Conservation (phyloP, 2,113 vertebrate species). For the Zeus faber region DNA sequence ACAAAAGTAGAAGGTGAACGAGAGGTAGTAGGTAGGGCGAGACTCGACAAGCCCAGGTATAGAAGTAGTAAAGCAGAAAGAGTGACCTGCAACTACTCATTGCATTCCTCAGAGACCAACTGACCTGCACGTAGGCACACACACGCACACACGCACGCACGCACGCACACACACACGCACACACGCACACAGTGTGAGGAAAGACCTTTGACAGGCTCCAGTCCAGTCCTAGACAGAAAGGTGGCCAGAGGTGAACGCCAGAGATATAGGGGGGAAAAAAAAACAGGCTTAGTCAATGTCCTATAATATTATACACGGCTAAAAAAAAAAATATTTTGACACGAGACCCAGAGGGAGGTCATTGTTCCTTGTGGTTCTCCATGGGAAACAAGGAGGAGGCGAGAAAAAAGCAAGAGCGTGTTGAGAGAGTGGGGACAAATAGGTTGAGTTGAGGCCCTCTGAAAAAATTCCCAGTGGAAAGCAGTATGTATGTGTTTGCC, state of each 20-base stretch:
- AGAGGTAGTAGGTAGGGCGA: constrained; percentile 27
- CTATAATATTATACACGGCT: constrained; percentile 33
- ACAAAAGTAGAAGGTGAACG: constrained; percentile 9
- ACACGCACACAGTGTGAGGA: constrained; percentile 41
- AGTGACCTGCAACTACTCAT: constrained; percentile 50
- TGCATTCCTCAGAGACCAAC: constrained; percentile 45
- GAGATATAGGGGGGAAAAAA: constrained; percentile 29
- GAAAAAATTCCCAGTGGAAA: constrained; percentile 50
- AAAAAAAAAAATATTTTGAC: constrained; percentile 34
- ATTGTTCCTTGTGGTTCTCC: constrained; percentile 22
- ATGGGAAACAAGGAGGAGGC: constrained; percentile 54
- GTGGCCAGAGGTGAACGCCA: constrained; percentile 21
- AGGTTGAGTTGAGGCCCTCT: constrained; percentile 30
- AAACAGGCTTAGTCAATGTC: constrained; percentile 28
- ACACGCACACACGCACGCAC: constrained; percentile 38
- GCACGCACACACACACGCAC: constrained; percentile 32
- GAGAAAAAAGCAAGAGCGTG: too few species aligned
- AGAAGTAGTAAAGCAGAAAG: constrained; percentile 56
- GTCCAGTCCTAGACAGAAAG: constrained; percentile 38
- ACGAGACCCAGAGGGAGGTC: constrained; percentile 40
- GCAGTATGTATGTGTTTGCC: constrained; percentile 46
- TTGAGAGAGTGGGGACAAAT: constrained; percentile 36
- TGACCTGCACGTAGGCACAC: constrained; percentile 20
- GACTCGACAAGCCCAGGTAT: constrained; percentile 54
- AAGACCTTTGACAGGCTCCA: constrained; percentile 55